Evolutionary conservation across 2,888 invertebrate species (phyloP), one percentile per base, ranked within the genome.

Genomic region (Nemoura dubitans): DNA sequence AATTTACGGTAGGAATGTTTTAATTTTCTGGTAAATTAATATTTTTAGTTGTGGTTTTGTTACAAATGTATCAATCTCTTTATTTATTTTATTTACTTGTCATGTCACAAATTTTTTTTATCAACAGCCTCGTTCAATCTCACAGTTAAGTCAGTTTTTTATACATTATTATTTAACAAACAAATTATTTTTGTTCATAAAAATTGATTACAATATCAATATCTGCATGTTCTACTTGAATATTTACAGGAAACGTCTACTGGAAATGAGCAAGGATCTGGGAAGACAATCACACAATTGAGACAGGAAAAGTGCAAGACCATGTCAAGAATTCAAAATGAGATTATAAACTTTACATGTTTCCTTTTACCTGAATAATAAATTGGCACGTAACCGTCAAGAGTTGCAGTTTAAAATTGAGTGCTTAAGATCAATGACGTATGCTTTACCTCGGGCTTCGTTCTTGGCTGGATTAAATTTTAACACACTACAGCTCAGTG

Each of bases 401-500:
- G 59, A 59, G 59, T 21, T 21, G 14, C 21, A 21, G 59, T 21
- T 59, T 2, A 59, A 59, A 59, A 21, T 59, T 3, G 59, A 59
- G 21, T 59, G 59, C 14, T 10, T 59, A 7, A 59, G 59, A 59
- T n/a, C n/a, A 59, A 59, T 59, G n/a, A n/a, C n/a, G n/a, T n/a
- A n/a, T n/a, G n/a, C n/a, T 21, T 59, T 59, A 59, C 14, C 21
- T 59, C 1, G 16, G 21, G 14, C 14, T 59, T 1, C 6, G 21
- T 2, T 59, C 59, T 59, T 1, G 14, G 21, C 59, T 7, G 59
- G 21, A 59, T 59, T 59, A 1, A 1, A 10, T 59, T 59, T 10
- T 59, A 21, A 21, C 59, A 59, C 59, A 59, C 59, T 95, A 97
- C 90, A 97, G 92, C 92, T 97, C 97, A 43, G 96, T 96, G 90